Percentiles rank a stretch among this genome's conserved stretches.
These are phyloP conservation scores for Pemphredon lugubris DNA, from an alignment of 2,888 invertebrate species.

Conservation along the genomic window DNA sequence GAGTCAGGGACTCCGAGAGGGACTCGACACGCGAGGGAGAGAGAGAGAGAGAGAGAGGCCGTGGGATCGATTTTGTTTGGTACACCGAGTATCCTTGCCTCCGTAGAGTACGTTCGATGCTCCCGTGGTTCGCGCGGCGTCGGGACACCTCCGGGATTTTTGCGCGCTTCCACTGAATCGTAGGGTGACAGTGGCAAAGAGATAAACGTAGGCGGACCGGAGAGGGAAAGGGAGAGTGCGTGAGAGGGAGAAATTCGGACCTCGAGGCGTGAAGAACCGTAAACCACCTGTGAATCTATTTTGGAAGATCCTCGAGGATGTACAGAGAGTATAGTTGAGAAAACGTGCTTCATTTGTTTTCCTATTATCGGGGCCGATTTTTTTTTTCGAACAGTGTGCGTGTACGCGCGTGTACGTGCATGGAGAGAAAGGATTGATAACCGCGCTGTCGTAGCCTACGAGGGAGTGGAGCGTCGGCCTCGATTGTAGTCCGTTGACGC, in stretches of 20 bases:
- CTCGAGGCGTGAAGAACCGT: conserved; percentile 1
- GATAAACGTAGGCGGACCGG: no score
- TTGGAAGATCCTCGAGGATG: not conserved
- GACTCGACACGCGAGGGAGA: not conserved
- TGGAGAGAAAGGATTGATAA: not conserved
- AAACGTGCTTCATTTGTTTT: not conserved
- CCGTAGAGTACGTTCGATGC: no score
- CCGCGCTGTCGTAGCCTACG: not conserved
- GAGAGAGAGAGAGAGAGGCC: not conserved
- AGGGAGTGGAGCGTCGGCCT: no score
- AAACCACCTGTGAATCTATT: conserved; percentile 49
- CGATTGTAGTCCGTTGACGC: not conserved
- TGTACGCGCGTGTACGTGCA: not conserved
- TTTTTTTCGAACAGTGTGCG: not conserved
- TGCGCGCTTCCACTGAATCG: conserved; percentile 8
- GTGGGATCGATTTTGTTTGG: no score
- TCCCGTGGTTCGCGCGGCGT: no score
- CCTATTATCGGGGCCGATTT: not conserved
- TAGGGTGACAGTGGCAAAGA: no score
- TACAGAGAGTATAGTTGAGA: not conserved
- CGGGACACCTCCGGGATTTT: not conserved
- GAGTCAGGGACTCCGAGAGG: no score
- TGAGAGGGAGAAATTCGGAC: not conserved
- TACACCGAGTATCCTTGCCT: no score
- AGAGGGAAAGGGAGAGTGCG: not conserved